Percentiles rank a stretch among this genome's conserved stretches.
These are phyloP conservation scores for Neosilurus mollespiculum DNA, from an alignment of 2,797 vertebrate species.

Conservation along the genomic window DNA sequence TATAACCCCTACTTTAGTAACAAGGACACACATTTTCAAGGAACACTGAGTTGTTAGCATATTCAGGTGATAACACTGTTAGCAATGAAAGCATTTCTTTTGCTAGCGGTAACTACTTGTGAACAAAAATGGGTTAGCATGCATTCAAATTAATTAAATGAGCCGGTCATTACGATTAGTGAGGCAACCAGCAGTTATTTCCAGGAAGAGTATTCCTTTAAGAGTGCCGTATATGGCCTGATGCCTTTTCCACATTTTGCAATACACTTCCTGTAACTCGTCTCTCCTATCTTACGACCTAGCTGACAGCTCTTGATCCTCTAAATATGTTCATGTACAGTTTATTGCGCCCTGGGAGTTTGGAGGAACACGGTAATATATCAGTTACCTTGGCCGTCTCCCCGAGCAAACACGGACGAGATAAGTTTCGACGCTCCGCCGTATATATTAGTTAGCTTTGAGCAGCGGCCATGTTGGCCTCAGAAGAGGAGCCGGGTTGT, in stretches of 20 bases:
- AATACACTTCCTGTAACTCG: constrained; percentile 27
- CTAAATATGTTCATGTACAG: constrained; percentile 47
- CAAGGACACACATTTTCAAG: not conserved
- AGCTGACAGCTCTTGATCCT: constrained; percentile 41
- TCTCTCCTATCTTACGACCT: constrained; percentile 32
- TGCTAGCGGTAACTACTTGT: not conserved
- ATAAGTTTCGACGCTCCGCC: constrained; percentile 24
- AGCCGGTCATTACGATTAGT: not conserved
- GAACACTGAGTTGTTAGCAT: not conserved
- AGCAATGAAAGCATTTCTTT: not conserved
- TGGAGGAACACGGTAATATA: constrained; percentile 39
- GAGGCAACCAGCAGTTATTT: not conserved
- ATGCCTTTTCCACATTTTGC: constrained; percentile 42
- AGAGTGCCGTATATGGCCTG: not conserved
- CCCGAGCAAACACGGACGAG: constrained; percentile 19
- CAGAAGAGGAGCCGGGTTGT: constrained; percentile 20
- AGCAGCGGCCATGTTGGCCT: constrained; percentile 21
- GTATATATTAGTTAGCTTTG: constrained; percentile 38
- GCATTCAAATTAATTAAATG: not conserved
- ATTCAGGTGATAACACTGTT: not conserved
- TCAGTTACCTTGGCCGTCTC: constrained; percentile 37
- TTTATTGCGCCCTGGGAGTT: constrained; percentile 38
- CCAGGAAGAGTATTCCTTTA: constrained; percentile 10
- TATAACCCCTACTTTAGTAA: no score
- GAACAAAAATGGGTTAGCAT: not conserved